A percentile compares a stretch with the other conserved stretches of the same genome.
phyloP scores from a whole-genome alignment of 2,797 vertebrate species.

The Syncerus caffer region DNA sequence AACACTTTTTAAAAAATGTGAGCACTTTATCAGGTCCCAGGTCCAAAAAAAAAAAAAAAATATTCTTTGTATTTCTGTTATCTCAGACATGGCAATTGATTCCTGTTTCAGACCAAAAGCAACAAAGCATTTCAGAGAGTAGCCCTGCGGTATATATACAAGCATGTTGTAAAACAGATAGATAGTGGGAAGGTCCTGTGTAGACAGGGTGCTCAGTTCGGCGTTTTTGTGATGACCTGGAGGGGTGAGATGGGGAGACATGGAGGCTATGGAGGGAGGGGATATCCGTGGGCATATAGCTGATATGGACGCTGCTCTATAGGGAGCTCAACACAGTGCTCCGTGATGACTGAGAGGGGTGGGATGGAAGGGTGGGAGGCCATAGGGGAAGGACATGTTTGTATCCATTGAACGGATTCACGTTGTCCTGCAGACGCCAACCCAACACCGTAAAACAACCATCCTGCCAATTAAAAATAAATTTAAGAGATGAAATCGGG shows the following conservation, averaged over 20 bases:
- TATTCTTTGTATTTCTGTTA: not conserved
- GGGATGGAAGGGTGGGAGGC: not conserved
- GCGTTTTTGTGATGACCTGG: not conserved
- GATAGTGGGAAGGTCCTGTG: not conserved
- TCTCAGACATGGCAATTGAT: not conserved
- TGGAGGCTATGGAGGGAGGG: not conserved
- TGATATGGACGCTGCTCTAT: not conserved
- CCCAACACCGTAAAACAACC: not conserved
- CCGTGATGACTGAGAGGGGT: rapidly evolving
- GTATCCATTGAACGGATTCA: not conserved
- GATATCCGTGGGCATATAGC: rapidly evolving
- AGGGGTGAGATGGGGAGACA: not conserved
- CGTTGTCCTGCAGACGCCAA: not conserved
- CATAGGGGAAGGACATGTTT: not conserved
- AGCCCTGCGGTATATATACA: rapidly evolving
- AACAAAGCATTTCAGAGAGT: not conserved
- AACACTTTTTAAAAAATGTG: rapidly evolving
- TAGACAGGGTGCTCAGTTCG: rapidly evolving
- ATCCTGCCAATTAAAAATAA: not conserved
- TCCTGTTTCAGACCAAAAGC: not conserved
- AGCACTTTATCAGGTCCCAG: not conserved
- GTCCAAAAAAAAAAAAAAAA: not conserved
- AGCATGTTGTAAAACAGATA: not conserved
- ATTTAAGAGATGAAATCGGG: not conserved
- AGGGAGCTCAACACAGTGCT: not conserved